These are phyloP conservation scores for Euplagia quadripunctaria DNA, from an alignment of 2,888 invertebrate species.

Conservation along the genomic window DNA sequence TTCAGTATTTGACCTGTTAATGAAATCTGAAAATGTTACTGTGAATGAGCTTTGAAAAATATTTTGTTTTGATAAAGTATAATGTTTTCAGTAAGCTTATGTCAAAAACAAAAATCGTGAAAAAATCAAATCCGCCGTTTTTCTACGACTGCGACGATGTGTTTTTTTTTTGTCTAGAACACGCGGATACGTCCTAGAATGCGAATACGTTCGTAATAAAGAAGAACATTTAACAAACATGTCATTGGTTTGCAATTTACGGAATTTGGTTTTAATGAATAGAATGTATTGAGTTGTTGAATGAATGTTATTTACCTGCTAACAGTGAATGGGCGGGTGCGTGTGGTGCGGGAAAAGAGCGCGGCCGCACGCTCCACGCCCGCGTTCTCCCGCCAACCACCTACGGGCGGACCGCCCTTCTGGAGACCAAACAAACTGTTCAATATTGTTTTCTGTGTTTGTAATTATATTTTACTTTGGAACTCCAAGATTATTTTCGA, in stretches of 20 bases:
- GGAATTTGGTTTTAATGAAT: not conserved
- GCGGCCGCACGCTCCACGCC: constrained; percentile 83
- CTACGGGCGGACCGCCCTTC: constrained; percentile 85
- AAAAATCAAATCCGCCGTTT: no score
- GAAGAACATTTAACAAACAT: not conserved
- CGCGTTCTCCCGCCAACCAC: constrained; percentile 86
- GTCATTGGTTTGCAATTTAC: not conserved
- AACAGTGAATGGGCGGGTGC: constrained; percentile 87
- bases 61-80: no score
- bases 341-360: constrained; percentile 85
- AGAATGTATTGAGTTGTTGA: constrained; percentile 10
- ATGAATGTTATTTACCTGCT: constrained; percentile 77
- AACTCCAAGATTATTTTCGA: not conserved
- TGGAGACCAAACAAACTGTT: constrained; percentile 47
- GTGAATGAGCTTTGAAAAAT: no score
- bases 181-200: not conserved
- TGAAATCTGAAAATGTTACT: no score
- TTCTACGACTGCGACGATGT: no score
- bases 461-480: not conserved
- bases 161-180: not conserved
- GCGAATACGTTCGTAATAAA: not conserved
- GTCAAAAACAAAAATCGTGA: no score
- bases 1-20: no score
- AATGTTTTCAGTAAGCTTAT: no score
- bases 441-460: constrained; percentile 5